Conservation (phyloP, 2,888 invertebrate species). For the Oxyscelio sp. region DNA sequence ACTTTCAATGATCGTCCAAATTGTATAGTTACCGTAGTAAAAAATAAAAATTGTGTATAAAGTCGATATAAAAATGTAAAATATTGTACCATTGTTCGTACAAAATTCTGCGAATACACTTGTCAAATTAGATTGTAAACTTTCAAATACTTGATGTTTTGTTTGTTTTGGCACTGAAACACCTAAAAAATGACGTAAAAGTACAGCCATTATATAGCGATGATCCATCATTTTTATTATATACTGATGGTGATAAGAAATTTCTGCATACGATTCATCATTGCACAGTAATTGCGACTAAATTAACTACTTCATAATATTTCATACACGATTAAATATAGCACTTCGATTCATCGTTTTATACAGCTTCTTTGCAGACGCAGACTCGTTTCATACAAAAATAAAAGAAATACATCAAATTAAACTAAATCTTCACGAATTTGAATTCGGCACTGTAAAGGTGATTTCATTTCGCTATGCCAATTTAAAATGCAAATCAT, state of each 20-base stretch:
- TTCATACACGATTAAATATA: conserved; percentile 50
- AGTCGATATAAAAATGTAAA: conserved; percentile 49
- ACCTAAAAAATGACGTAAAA: background rate
- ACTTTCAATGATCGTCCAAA: background rate
- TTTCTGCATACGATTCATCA: conserved; percentile 29
- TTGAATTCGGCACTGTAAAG: no score
- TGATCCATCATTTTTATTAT: background rate
- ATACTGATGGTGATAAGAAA: conserved; percentile 7
- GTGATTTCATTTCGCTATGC: no score
- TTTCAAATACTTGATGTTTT: no score
- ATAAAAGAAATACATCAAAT: conserved; percentile 59
- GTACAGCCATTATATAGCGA: background rate
- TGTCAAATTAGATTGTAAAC: background rate
- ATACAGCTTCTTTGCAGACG: conserved; percentile 45
- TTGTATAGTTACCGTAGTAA: conserved; percentile 20
- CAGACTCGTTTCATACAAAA: conserved; percentile 34
- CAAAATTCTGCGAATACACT: background rate
- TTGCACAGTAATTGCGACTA: conserved; percentile 67
- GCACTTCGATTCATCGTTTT: conserved; percentile 27
- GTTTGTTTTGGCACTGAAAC: conserved; percentile 12
- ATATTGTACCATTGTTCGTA: background rate
- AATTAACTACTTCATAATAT: conserved; percentile 46
- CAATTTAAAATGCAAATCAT: no score
- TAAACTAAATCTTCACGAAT: no score
- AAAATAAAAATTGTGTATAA: conserved; percentile 32